These are phyloP conservation scores for Gymnosoma rotundatum DNA, from an alignment of 2,888 invertebrate genomes.

Conservation along the genomic window DNA sequence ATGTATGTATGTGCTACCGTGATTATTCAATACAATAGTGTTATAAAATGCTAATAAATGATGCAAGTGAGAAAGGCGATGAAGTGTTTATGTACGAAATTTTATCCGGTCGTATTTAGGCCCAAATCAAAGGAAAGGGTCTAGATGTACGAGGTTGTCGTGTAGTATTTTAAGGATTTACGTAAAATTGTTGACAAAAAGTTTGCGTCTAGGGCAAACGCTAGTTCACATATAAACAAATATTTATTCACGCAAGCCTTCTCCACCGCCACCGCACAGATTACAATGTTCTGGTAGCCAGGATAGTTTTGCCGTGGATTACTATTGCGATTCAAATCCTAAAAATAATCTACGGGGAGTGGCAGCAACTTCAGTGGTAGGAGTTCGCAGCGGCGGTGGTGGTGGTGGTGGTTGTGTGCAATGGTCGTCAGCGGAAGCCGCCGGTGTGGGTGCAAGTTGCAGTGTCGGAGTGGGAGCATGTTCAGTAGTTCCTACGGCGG, in stretches of 20 bases:
- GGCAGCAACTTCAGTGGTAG: conserved; percentile 73
- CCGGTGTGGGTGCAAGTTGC: conserved; percentile 74
- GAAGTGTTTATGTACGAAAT: conserved; percentile 9
- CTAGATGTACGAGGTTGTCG: conserved; percentile 24
- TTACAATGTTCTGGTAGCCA: conserved; percentile 83
- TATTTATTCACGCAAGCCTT: conserved; percentile 83
- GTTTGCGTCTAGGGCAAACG: conserved; percentile 52
- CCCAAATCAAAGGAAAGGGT: conserved; percentile 18
- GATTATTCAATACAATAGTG: conserved; percentile 51
- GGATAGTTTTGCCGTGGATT: conserved; percentile 83
- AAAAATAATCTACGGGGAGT: conserved; percentile 71
- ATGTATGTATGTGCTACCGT: conserved; percentile 39
- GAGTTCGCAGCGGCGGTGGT: conserved; percentile 70
- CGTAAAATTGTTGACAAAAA: conserved; percentile 9
- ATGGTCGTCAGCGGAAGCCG: conserved; percentile 68
- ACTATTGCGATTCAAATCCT: conserved; percentile 81
- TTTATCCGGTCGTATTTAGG: conserved; percentile 4
- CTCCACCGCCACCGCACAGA: conserved; percentile 83
- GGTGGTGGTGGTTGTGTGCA: conserved; percentile 69
- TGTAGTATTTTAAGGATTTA: conserved; percentile 34
- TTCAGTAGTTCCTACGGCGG: conserved; percentile 75
- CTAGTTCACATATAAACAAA: conserved; percentile 75
- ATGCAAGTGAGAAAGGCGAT: conserved; percentile 36
- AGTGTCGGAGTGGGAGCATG: conserved; percentile 75
- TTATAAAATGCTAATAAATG: conserved; percentile 28